Evolutionary conservation across 53 echinoderm and acorn worm genomes (phyloP).

Genomic region (Temnopleurus reevesii): DNA sequence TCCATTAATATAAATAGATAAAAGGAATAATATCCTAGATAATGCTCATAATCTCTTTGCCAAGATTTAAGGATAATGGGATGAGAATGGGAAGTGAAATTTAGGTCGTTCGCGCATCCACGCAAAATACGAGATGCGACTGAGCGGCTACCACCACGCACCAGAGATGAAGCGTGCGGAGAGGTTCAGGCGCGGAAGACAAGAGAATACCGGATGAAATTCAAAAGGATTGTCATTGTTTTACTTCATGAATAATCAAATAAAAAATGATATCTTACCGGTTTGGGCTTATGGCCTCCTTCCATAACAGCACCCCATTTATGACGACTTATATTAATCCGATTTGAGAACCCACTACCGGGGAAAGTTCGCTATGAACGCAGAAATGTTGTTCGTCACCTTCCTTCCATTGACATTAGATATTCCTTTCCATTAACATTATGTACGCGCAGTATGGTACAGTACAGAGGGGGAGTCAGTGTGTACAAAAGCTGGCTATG

Average conservation of each 20-base stretch:
- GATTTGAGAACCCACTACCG: conserved; percentile 6
- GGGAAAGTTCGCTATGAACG: background rate
- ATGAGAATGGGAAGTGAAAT: background rate
- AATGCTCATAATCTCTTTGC: background rate
- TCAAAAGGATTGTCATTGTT: background rate
- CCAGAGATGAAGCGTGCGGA: conserved; percentile 17
- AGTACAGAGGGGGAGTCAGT: background rate
- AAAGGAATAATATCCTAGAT: conserved; percentile 3
- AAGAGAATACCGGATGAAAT: background rate
- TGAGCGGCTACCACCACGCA: background rate
- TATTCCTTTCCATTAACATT: background rate
- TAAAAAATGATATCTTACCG: background rate
- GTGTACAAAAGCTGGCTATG: no score
- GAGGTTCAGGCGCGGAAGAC: conserved; percentile 1
- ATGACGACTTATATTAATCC: conserved; percentile 28
- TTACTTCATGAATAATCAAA: background rate
- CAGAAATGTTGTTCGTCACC: background rate
- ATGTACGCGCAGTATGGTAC: background rate
- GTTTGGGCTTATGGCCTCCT: conserved; percentile 41
- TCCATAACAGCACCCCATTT: conserved; percentile 48
- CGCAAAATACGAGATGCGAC: conserved; percentile 19
- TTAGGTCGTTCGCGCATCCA: background rate
- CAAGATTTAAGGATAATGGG: background rate
- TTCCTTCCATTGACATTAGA: background rate
- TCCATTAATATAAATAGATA: background rate